Evolutionary conservation across 2,113 vertebrate genomes (phyloP).

Genomic region (Bostrychus sinensis): DNA sequence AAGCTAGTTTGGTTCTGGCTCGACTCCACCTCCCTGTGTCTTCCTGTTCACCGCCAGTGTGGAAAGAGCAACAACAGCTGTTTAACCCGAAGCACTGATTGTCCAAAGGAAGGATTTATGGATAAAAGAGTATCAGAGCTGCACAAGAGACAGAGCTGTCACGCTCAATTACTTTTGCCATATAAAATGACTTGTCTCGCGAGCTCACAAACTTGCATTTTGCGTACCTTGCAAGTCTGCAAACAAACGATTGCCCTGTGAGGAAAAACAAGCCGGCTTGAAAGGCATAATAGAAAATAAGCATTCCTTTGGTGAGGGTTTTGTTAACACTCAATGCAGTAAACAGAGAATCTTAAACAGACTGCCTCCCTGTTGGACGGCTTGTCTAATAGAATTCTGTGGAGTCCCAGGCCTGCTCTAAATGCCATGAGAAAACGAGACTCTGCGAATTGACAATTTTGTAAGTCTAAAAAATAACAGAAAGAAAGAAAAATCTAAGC

Average conservation of each 20-base stretch:
- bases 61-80: slow-evolving; percentile 68
- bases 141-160: slow-evolving; percentile 25
- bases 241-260: slow-evolving; percentile 39
- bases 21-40: slow-evolving; percentile 35
- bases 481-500: slow-evolving; percentile 15
- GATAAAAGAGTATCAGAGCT: slow-evolving; percentile 50
- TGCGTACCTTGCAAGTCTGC: slow-evolving; percentile 38
- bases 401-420: slow-evolving; percentile 46
- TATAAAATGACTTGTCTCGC: slow-evolving; percentile 22
- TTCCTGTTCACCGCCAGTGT: slow-evolving; percentile 53
- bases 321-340: slow-evolving; percentile 24
- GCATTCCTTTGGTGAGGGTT: slow-evolving; percentile 16
- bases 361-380: slow-evolving; percentile 44
- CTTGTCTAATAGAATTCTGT: slow-evolving; percentile 55
- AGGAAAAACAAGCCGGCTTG: slow-evolving; percentile 29
- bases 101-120: slow-evolving; percentile 60
- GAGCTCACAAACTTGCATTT: slow-evolving; percentile 44
- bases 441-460: slow-evolving; percentile 50
- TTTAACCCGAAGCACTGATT: slow-evolving; percentile 67
- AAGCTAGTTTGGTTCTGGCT: slow-evolving; percentile 42
- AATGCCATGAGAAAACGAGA: slow-evolving; percentile 54
- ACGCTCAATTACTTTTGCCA: slow-evolving; percentile 11
- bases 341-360: slow-evolving; percentile 31
- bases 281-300: slow-evolving; percentile 40
- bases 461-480: slow-evolving; percentile 39